Conservation (phyloP, 2,888 invertebrate species). For the Caenorhabditis uteleia region DNA sequence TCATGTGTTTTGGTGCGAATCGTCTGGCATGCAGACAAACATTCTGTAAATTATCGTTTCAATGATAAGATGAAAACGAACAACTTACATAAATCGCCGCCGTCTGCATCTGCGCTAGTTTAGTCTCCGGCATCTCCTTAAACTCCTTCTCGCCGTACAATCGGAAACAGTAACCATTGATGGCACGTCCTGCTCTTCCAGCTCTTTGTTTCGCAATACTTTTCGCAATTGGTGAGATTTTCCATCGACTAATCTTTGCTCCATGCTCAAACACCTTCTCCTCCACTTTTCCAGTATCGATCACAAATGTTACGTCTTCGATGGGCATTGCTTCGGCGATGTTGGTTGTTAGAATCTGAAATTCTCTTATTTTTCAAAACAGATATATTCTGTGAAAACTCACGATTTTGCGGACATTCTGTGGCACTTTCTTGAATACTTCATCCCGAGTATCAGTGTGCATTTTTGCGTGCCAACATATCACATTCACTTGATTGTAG, state of each 20-base stretch:
- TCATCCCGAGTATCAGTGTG: constrained; percentile 80
- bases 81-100: constrained; percentile 85
- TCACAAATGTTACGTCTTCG: constrained; percentile 89
- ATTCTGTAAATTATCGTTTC: constrained; percentile 56
- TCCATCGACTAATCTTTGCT: constrained; percentile 78
- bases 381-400: constrained; percentile 59
- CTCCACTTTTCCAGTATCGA: constrained; percentile 83
- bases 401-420: constrained; percentile 80
- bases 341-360: constrained; percentile 85
- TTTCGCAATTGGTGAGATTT: constrained; percentile 82
- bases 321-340: constrained; percentile 96
- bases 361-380: not conserved
- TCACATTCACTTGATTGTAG: constrained; percentile 6
- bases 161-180: constrained; percentile 85
- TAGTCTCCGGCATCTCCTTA: constrained; percentile 78
- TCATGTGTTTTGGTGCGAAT: constrained; percentile 79
- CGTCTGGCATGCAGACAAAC: constrained; percentile 80
- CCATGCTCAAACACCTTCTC: constrained; percentile 83
- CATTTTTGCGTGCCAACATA: constrained; percentile 84
- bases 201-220: constrained; percentile 86
- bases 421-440: constrained; percentile 78
- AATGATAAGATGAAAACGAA: constrained; percentile 1
- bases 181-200: constrained; percentile 86
- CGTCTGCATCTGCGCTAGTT: constrained; percentile 85
- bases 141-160: constrained; percentile 81